A percentile compares a stretch with the other conserved stretches of the same genome.
Evolutionary conservation across 2,113 vertebrate species (phyloP).

Genomic region (Psittacara wagleri): DNA sequence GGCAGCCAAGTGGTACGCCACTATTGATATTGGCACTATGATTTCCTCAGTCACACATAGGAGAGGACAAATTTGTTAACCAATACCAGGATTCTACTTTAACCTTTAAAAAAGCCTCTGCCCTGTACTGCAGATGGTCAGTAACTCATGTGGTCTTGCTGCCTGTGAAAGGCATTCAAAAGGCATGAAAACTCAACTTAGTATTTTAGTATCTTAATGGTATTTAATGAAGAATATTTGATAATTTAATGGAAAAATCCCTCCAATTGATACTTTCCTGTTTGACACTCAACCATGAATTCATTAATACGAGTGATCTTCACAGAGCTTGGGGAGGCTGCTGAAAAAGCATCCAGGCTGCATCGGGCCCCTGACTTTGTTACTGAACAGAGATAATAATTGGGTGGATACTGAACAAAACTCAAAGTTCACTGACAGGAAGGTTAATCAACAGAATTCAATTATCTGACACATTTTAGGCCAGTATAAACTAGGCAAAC

Average conservation of each 20-base stretch:
- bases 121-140: neutral
- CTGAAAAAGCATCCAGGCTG: neutral
- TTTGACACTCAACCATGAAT: neutral
- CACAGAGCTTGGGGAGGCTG: neutral
- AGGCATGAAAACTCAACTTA: neutral
- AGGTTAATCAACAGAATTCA: neutral
- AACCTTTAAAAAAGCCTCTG: neutral
- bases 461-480: rapidly evolving
- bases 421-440: neutral
- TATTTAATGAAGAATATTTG: neutral
- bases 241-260: neutral
- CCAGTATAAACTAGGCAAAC: neutral
- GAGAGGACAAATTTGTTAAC: neutral
- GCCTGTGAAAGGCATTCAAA: neutral
- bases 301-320: neutral
- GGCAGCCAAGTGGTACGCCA: no score
- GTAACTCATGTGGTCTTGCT: neutral
- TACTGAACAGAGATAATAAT: neutral
- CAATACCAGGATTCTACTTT: neutral
- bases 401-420: neutral
- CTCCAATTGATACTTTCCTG: neutral
- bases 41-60: neutral
- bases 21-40: no score
- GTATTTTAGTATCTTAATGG: neutral
- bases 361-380: neutral